Evolutionary conservation across 2,888 invertebrate genomes (phyloP).

Genomic region (Zaprionus obscuricornis): DNA sequence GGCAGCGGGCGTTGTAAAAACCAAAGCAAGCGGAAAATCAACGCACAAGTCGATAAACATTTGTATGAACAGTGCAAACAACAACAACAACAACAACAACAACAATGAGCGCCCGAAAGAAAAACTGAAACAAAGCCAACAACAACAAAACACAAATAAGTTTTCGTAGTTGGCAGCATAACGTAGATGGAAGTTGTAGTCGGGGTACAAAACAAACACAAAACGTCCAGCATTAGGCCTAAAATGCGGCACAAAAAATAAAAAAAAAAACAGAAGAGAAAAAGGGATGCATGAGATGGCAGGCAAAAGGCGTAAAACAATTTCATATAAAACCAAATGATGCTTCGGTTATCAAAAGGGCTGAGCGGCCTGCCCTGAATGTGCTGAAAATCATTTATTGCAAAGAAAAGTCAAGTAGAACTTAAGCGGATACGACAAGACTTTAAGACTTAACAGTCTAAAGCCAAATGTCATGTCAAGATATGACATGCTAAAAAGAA

Average conservation of each 20-base stretch:
- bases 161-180: constrained; percentile 37
- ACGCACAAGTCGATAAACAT: constrained; percentile 74
- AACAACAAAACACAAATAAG: constrained; percentile 25
- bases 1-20: constrained; percentile 56
- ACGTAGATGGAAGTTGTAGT: neutral
- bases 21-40: constrained; percentile 78
- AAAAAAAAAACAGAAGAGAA: constrained; percentile 13
- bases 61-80: constrained; percentile 60
- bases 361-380: constrained; percentile 16
- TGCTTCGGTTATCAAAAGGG: constrained; percentile 50
- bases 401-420: constrained; percentile 12
- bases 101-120: constrained; percentile 5
- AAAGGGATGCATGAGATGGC: constrained; percentile 15
- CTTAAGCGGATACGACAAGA: too few relatives aligned
- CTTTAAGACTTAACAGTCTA: too few relatives aligned
- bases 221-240: constrained; percentile 18
- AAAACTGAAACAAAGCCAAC: constrained; percentile 47
- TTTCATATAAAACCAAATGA: constrained; percentile 67
- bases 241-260: too few relatives aligned
- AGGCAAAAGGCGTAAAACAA: constrained; percentile 51
- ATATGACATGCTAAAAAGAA: too few relatives aligned
- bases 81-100: neutral
- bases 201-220: constrained; percentile 1
- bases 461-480: too few relatives aligned
- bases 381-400: constrained; percentile 46